Evolutionary conservation across 2,113 vertebrate species (phyloP), one percentile per base, ranked within the genome.

Genomic region (Hepsetus odoe): DNA sequence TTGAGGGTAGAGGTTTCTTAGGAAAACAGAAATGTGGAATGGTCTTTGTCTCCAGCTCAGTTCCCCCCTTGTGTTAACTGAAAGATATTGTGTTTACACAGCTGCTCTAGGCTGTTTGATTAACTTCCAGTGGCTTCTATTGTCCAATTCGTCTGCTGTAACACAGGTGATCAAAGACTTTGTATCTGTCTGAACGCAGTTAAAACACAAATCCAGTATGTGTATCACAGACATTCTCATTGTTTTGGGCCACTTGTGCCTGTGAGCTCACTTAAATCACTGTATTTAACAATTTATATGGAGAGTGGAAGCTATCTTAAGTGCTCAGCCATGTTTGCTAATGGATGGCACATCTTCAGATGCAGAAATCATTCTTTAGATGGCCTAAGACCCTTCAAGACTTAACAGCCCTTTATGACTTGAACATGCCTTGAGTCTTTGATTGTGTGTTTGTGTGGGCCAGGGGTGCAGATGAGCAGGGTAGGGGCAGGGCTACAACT

Each of bases 1-100:
- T 91, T 90, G 92, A 95, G 92, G 93, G 90, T 91, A 91, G 89
- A 91, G 90, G 89, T 91, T 91, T 89, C 92, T 94, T 93, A 94
- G 94, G 93, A 93, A 94, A 94, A 93, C 90, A 94, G 85, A 14
- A 32, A 42, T 16, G 9, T 58, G 75, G 70, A 80, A 73, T 35
- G 44, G 59, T 75, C 64, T 77, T 66, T 88, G 80, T 89, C 92
- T 94, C 88, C 88, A 87, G 84, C 90, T 89, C 86, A 83, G 62
- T 59, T 55, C n/a, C 26, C 77, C 38, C 38, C 75, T 87, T 82
- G 4, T 89, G 86, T 88, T 91, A 92, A 92, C 93, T 91, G 92
- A 93, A 92, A 91, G 85, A 90, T 90, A 87, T 85, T 89, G 88
- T 97, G 94, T 98, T 97, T 97, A 93, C 92, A 91, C 95, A 96